phyloP scores from a whole-genome alignment of 2,888 invertebrate genomes.

The Parelbella ahira region DNA sequence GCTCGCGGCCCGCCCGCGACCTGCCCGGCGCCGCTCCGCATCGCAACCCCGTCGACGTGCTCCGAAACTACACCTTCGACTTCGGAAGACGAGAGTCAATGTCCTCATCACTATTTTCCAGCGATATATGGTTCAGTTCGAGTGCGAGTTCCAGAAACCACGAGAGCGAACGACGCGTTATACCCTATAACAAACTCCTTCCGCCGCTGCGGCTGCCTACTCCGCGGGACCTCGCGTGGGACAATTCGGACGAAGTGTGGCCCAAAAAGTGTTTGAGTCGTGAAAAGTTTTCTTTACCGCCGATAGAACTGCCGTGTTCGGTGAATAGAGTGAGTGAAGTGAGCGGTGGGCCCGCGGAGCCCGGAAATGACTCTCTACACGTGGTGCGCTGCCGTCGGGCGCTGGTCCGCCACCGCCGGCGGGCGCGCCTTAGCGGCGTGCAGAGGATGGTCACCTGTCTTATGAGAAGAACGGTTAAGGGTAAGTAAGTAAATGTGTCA shows the following conservation, averaged over 20 bases:
- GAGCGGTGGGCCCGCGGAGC: conserved; percentile 31
- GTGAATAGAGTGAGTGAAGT: conserved; percentile 32
- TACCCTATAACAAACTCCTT: conserved; percentile 50
- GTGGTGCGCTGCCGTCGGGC: conserved; percentile 13
- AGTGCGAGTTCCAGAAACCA: conserved; percentile 40
- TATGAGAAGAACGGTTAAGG: conserved; percentile 51
- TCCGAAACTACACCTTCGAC: conserved; percentile 41
- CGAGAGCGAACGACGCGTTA: conserved; percentile 40
- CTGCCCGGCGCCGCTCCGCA: conserved; percentile 44
- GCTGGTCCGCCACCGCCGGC: conserved; percentile 21
- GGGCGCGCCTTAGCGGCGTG: conserved; percentile 45
- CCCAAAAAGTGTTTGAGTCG: conserved; percentile 40
- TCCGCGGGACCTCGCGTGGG: conserved; percentile 38
- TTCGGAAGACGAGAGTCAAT: conserved; percentile 40
- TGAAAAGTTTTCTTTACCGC: conserved; percentile 37
- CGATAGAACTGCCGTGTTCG: conserved; percentile 46
- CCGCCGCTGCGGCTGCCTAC: conserved; percentile 59
- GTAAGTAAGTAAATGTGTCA: conserved; percentile 36
- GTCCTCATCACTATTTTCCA: conserved; percentile 52
- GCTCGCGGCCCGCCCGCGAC: conserved; percentile 37
- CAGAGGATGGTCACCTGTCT: conserved; percentile 54
- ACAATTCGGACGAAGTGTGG: conserved; percentile 50
- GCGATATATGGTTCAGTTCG: conserved; percentile 53
- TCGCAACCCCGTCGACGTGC: conserved; percentile 39
- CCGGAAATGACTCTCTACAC: conserved; percentile 30